These are phyloP conservation scores for Heliconius aoede DNA, from an alignment of 2,888 invertebrate species.

Conservation along the genomic window DNA sequence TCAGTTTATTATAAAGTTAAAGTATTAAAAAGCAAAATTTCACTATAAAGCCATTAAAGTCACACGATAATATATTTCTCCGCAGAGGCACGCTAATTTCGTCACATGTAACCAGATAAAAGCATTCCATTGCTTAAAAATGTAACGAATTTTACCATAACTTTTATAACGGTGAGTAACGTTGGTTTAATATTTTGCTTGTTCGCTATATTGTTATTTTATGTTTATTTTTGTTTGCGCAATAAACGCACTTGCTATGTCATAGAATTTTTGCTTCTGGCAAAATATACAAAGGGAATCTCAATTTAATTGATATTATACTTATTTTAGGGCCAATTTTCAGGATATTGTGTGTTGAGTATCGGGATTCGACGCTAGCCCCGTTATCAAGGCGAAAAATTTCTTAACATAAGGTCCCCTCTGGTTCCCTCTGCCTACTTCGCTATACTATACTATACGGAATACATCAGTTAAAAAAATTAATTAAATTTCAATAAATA, in stretches of 20 bases:
- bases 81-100: background rate
- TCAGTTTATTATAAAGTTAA: conserved; percentile 1
- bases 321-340: too few species aligned
- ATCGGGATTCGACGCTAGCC: too few species aligned
- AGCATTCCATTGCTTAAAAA: conserved; percentile 22
- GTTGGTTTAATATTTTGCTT: background rate
- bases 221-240: background rate
- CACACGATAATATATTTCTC: background rate
- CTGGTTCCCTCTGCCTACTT: too few species aligned
- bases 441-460: too few species aligned
- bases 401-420: too few species aligned
- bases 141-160: conserved; percentile 19
- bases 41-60: background rate
- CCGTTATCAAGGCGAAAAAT: too few species aligned
- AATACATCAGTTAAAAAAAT: too few species aligned
- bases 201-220: background rate
- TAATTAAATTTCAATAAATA: too few species aligned
- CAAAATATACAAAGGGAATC: too few species aligned
- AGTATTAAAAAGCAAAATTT: background rate
- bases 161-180: background rate
- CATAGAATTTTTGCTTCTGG: too few species aligned
- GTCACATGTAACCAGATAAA: conserved; percentile 12
- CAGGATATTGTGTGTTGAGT: too few species aligned
- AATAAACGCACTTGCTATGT: background rate
- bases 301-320: too few species aligned